These are phyloP conservation scores for Heliothis virescens DNA, from an alignment of 1,140 invertebrate species.

Conservation along the genomic window DNA sequence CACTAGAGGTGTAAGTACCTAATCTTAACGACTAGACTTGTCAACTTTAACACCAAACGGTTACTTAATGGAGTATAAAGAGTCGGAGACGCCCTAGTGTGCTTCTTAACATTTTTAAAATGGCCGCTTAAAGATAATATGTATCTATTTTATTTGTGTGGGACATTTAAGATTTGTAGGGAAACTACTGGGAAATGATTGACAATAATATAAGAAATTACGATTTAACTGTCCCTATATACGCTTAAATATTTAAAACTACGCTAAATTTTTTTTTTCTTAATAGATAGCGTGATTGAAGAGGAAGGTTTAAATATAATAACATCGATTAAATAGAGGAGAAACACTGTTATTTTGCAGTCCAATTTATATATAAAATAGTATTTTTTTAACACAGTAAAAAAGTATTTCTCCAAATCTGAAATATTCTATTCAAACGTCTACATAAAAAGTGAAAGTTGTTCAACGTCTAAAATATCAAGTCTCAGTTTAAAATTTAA, in stretches of 20 bases:
- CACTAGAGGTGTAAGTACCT: slow-evolving; percentile 47
- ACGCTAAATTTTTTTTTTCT: too few relatives aligned
- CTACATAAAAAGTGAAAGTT: neutral
- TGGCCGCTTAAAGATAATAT: slow-evolving; percentile 56
- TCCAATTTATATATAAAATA: too few relatives aligned
- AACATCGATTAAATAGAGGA: too few relatives aligned
- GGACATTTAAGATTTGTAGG: slow-evolving; percentile 4
- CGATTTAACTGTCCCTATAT: too few relatives aligned
- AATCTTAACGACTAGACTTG: slow-evolving; percentile 74
- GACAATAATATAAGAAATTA: too few relatives aligned
- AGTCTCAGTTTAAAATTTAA: slow-evolving; percentile 11
- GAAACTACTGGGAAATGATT: neutral
- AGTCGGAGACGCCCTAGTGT: slow-evolving; percentile 54
- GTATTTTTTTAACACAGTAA: too few relatives aligned
- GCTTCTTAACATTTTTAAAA: slow-evolving; percentile 64
- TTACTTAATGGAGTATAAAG: slow-evolving; percentile 72
- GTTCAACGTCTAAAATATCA: neutral
- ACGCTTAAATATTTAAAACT: too few relatives aligned
- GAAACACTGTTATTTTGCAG: too few relatives aligned
- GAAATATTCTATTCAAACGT: too few relatives aligned
- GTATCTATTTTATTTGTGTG: neutral
- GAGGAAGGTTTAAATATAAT: too few relatives aligned
- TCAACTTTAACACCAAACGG: slow-evolving; percentile 74
- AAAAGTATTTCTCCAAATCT: too few relatives aligned
- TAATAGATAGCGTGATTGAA: too few relatives aligned